These are phyloP conservation scores for Trachymyrmex septentrionalis DNA, from an alignment of 1,140 invertebrate genomes.

Conservation along the genomic window DNA sequence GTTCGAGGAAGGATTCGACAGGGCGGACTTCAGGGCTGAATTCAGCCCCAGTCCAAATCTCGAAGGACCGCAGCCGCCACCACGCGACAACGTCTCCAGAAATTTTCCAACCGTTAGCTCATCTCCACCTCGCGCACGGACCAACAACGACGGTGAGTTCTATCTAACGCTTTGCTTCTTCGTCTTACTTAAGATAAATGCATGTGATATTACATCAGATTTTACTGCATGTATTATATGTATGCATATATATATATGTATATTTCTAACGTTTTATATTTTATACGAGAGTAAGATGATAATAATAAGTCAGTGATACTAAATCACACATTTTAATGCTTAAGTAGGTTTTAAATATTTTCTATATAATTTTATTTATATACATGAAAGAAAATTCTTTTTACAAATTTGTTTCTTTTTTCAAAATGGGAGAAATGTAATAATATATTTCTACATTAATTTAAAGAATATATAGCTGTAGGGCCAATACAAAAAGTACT, in stretches of 20 bases:
- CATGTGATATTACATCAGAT: not conserved
- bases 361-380: not conserved
- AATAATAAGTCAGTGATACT: not conserved
- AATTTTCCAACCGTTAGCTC: conserved; percentile 83
- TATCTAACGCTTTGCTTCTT: not conserved
- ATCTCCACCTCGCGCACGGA: conserved; percentile 82
- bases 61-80: conserved; percentile 84
- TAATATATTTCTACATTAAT: not conserved
- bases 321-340: not conserved
- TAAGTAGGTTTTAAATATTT: not conserved
- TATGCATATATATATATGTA: not conserved
- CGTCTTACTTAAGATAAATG: not conserved
- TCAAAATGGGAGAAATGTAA: not conserved
- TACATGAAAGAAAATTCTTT: not conserved
- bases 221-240: not conserved
- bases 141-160: conserved; percentile 84
- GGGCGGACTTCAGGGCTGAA: conserved; percentile 84
- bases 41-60: conserved; percentile 87
- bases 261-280: not conserved
- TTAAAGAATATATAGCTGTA: too few species aligned
- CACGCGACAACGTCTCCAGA: conserved; percentile 82
- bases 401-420: not conserved
- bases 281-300: not conserved
- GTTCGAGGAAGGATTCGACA: conserved; percentile 86
- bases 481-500: too few species aligned